Base-by-base conservation (phyloP, 2,113 vertebrate genomes). In the Arenaria interpres region DNA sequence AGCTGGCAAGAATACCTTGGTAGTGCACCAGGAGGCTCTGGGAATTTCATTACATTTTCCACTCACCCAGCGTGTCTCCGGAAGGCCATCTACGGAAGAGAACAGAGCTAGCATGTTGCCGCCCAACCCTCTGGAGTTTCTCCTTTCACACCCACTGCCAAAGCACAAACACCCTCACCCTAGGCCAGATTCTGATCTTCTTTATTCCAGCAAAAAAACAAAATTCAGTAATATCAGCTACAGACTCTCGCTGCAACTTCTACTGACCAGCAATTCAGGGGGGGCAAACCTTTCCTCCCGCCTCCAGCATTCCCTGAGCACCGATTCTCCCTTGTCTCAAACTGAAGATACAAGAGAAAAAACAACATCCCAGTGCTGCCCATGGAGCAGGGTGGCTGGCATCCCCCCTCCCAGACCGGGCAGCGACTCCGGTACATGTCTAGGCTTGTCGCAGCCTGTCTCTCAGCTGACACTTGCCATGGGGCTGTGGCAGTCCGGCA, bases 11-110 rank as follows among this genome's bases (percentile, higher is more conserved):
- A 91, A 89, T 74, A 69, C 85, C 75, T 93, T 97, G 93, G 93
- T 96, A 92, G 90, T 93, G 90, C 96, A 95, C 91, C 88, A 96
- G 95, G 87, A 96, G 74, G 83, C 93, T 97, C 97, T 97, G 97
- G 75, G 93, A 97, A 96, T 95, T 96, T 97, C 97, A 98, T 98
- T 98, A 96, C 94, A 95, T 97, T 97, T 98, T 97, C 97, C 97
- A 97, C 93, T 96, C 92, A 48, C 92, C 95, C 96, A 80, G 93
- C 25, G 23, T 94, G 96, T 95, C 96, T 97, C 95, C 91, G 69
- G 93, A 96, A 97, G 95, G 91, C 96, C 95, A 96, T 97, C 97
- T 97, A 97, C 46, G 79, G 95, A 96, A 97, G 95, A 96, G 76
- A 95, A 96, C 93, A 96, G 85, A 94, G 41, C 88, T 62, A 71